Percentiles rank a stretch among this genome's conserved stretches.
phyloP scores from a whole-genome alignment of 2,797 vertebrate species.

The Danio aesculapii region DNA sequence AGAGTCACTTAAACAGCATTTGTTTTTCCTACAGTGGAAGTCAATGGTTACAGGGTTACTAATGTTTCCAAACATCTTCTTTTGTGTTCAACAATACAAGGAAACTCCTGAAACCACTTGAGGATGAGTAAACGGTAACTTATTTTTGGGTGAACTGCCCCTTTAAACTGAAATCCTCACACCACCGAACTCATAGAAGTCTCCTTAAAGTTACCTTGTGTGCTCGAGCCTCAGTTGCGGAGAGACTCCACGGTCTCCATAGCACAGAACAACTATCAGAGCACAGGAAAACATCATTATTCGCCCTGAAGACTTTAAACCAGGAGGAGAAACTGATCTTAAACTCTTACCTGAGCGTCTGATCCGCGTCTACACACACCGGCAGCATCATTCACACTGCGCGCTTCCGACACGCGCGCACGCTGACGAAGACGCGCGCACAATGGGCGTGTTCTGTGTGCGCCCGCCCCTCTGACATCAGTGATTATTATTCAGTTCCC shows the following conservation, averaged over 20 bases:
- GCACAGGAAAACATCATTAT: not conserved
- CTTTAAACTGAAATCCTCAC: no score
- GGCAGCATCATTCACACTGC: conserved; percentile 56
- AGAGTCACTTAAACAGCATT: no score
- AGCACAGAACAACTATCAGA: conserved; percentile 66
- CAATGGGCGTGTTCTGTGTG: not conserved
- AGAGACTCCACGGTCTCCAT: conserved; percentile 80
- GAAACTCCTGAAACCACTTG: no score
- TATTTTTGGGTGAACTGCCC: no score
- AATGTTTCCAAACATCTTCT: no score
- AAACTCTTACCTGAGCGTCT: conserved; percentile 45
- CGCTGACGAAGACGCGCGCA: not conserved
- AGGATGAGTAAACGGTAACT: no score
- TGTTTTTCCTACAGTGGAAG: no score
- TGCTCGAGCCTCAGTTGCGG: conserved; percentile 54
- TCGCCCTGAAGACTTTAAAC: not conserved
- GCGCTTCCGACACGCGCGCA: not conserved
- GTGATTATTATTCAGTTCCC: no score
- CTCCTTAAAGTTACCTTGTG: conserved; percentile 46
- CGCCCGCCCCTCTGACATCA: not conserved
- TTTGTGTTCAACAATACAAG: no score
- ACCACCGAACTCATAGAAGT: no score
- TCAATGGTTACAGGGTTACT: no score
- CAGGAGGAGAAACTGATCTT: not conserved
- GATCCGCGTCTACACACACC: conserved; percentile 14